Percentiles rank a stretch among this genome's conserved stretches.
Conservation (phyloP, 2,113 vertebrate species). For the Myrmophylax atrothorax region DNA sequence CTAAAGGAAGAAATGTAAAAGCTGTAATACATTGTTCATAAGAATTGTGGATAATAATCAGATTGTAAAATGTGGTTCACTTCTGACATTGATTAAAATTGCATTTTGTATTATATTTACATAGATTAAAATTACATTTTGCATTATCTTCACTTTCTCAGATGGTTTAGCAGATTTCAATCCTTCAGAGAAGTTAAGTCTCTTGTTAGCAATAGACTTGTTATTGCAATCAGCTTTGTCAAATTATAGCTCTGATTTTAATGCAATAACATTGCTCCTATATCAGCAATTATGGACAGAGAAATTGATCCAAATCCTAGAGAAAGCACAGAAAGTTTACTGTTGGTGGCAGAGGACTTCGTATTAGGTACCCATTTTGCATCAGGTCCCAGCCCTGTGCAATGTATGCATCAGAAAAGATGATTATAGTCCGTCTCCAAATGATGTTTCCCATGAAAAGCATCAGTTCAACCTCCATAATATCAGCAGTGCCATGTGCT, state of each 20-base stretch:
- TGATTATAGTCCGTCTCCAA: background rate
- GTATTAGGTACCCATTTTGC: background rate
- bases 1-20: background rate
- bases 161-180: conserved; percentile 34
- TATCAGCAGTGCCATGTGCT: background rate
- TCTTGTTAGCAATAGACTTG: background rate
- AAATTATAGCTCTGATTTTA: background rate
- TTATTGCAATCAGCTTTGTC: background rate
- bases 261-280: background rate
- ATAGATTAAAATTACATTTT: conserved; percentile 32
- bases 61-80: background rate
- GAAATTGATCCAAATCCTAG: background rate
- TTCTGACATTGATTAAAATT: conserved; percentile 26
- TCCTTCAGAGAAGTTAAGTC: background rate
- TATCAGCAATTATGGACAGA: background rate
- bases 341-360: background rate
- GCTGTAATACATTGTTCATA: background rate
- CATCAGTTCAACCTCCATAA: background rate
- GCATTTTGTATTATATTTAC: conserved; percentile 15
- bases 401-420: background rate
- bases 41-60: background rate
- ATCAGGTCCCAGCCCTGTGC: background rate
- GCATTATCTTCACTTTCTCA: background rate
- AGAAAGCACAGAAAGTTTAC: background rate
- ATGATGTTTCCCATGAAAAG: background rate